Evolutionary conservation across 53 echinoderm and acorn worm genomes (phyloP).

Genomic region (Astropecten irregularis): DNA sequence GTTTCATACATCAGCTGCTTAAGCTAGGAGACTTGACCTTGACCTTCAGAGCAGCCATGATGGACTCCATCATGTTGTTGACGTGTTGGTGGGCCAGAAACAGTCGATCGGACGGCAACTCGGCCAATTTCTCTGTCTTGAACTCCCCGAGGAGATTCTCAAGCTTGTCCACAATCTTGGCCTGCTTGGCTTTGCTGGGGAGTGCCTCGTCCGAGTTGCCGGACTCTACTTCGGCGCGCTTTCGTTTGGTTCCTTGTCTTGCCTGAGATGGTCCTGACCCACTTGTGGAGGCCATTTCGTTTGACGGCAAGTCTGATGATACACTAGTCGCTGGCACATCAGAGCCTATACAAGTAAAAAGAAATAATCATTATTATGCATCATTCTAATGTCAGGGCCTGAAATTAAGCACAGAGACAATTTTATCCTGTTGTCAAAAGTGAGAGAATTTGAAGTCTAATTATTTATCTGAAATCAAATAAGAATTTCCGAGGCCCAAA

Average conservation of each 20-base stretch:
- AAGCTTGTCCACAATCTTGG: constrained; percentile 63
- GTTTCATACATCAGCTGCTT: constrained; percentile 25
- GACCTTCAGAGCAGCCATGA: constrained; percentile 80
- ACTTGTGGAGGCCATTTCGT: neutral
- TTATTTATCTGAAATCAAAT: no score
- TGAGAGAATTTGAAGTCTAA: no score
- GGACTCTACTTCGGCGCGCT: neutral
- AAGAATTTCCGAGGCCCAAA: no score
- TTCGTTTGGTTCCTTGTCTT: constrained; percentile 45
- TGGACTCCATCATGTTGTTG: constrained; percentile 78
- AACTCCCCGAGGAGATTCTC: constrained; percentile 67
- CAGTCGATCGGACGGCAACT: constrained; percentile 68
- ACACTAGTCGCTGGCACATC: neutral
- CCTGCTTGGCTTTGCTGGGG: constrained; percentile 41
- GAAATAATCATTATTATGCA: no score
- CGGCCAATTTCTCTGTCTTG: constrained; percentile 52
- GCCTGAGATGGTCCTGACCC: neutral
- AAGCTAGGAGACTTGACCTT: constrained; percentile 82
- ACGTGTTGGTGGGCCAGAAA: constrained; percentile 93
- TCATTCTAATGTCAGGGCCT: no score
- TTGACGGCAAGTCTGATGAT: neutral
- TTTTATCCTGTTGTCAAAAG: no score
- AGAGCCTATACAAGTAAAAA: no score
- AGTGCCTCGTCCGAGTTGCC: constrained; percentile 3
- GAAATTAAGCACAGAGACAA: no score